Base-by-base conservation (phyloP, 2,888 invertebrate species). In the Horisme vitalbata region DNA sequence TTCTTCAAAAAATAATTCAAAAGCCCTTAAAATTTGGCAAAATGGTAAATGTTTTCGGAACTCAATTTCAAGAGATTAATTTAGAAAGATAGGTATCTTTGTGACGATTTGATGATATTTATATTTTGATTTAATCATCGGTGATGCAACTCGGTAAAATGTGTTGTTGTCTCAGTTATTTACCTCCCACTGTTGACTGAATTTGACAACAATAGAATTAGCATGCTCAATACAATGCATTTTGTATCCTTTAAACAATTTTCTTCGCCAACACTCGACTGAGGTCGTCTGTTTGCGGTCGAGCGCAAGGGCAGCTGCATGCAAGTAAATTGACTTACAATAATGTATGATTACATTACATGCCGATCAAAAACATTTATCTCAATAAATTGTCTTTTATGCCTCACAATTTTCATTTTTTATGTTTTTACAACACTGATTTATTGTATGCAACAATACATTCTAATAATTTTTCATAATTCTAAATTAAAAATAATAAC, bases 201-300 rank as follows among this genome's bases (percentile, higher is more conserved):
- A 39, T 33, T 28, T 7, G 7, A 20, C 12, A 33, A 14, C 36
- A 28, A 23, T 23, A n/a, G n/a, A n/a, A n/a, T n/a, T n/a, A n/a
- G n/a, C n/a, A n/a, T n/a, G n/a, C n/a, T n/a, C n/a, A 15, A 20
- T 41, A 26, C 6, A 39, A 30, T 21, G 13, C 13, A 4, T 9
- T 21, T 31, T 45, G 36, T 34, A 44, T 45, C 45, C 35, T 46
- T 45, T 61, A 37, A 37, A 59, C 55, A 55, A 61, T 68, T 67
- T 71, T 69, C 66, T 63, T 63, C 49, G 61, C 69, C 72, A 63
- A 68, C 69, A 62, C 60, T 52, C 58, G 70, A 63, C 65, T 68
- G 56, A 76, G 74, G 76, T 71, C 70, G 55, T 37, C 30, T 51
- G 44, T 60, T 58, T 67, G 63, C 60, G 57, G 63, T 64, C 49